phyloP scores from a whole-genome alignment of 2,113 vertebrate genomes.

The Pyrgilauda ruficollis region DNA sequence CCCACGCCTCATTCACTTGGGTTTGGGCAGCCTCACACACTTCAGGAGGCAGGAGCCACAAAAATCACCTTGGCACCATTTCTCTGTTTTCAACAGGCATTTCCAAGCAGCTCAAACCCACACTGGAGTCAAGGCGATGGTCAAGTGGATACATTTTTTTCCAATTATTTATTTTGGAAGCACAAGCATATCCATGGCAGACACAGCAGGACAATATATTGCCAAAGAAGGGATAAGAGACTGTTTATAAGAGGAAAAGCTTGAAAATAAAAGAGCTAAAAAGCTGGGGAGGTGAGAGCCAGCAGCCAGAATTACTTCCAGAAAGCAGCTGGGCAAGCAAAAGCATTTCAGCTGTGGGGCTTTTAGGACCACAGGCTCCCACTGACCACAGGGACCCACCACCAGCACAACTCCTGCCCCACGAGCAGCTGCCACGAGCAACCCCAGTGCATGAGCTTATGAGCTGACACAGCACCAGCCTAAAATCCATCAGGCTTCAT shows the following conservation, averaged over 20 bases:
- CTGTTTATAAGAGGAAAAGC: neutral
- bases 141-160: neutral
- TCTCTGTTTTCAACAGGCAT: neutral
- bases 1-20: fast-evolving
- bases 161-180: constrained; percentile 44
- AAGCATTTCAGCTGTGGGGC: neutral
- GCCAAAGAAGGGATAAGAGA: constrained; percentile 5
- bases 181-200: neutral
- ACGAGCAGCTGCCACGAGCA: fast-evolving
- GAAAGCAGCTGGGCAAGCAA: neutral
- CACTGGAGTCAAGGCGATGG: neutral
- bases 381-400: neutral
- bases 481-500: neutral
- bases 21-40: neutral
- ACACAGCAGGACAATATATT: neutral
- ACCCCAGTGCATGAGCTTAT: neutral
- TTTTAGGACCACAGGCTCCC: neutral
- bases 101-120: neutral
- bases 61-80: fast-evolving
- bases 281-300: neutral
- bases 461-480: neutral
- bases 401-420: neutral
- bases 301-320: neutral
- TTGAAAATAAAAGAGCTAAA: neutral
- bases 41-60: neutral